Evolutionary conservation across 2,888 invertebrate genomes (phyloP), one percentile per base, ranked within the genome.

Genomic region (Unio pictorum): DNA sequence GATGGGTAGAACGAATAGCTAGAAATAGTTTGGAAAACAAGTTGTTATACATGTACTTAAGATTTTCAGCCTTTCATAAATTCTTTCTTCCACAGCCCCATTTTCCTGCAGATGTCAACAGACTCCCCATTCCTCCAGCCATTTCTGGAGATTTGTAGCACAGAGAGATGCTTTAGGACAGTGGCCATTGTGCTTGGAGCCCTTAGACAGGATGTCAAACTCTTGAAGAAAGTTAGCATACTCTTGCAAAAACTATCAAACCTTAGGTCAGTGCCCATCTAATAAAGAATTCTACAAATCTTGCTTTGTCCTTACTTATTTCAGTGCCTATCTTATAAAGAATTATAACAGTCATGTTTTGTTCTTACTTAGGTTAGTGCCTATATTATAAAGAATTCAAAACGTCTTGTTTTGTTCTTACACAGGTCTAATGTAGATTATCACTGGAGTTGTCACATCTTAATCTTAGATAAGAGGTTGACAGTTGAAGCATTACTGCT

Each of bases 211-310:
- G 88, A 89, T 66, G 71, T 77, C 55, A 85, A 85, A 71, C 76
- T 87, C 18, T 74, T 86, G 60, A 88, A 89, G 73, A 86, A 88
- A 73, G 81, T 89, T 71, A 88, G 87, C 73, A 87, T 89, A 64
- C 79, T 89, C 55, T 82, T 89, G 4, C 89, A 89, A 77, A 89
- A 89, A 73, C 79, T 89, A 28, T 89, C 89, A 11, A 89, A 89
- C 72, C 79, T 84, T 60, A 87, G 80, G 88, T 88, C 73, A 76
- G 78, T 34, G 34, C 7, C 8, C 7, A 34, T 34, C 7, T 7
- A 7, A 34, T 7, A 5, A 8, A 34, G 30, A 7, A 7, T 34
- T 8, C 34, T 34, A 8, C 7, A 34, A 34, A 34, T 34, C 8
- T 8, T 34, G 34, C 7, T 34, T 7, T 7, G 34, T 34, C 34